Base-by-base conservation (phyloP, 2,113 vertebrate genomes). In the Acrocephalus arundinaceus region DNA sequence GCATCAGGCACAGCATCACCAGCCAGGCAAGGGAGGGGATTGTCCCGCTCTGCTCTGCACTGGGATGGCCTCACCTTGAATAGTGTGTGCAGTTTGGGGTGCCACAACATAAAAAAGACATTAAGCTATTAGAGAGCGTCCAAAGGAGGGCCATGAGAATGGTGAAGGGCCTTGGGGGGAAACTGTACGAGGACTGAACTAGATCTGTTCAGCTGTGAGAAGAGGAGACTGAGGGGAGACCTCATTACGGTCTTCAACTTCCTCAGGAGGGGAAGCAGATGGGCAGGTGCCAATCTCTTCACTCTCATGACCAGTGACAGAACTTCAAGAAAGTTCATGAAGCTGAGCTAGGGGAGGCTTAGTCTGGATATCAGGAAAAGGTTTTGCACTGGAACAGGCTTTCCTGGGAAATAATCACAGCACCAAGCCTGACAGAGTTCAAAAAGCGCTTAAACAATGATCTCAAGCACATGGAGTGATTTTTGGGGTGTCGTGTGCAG, bases 51-150 rank as follows among this genome's bases (percentile, higher is more conserved):
- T 74, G 22, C 77, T 81, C 33, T 74, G 37, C 0, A 0, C 27
- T 74, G 54, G 9, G 19, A 13, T 0, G 0, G 11, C 28, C 39
- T 67, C 52, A 52, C 13, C 27, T 45, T 1, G 0, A 16, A 2
- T 28, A 1, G 0, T 66, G 45, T 0, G 17, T 1, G 10, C 31
- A 51, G 37, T 20, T 67, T 24, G 9, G 43, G 27, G 6, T 20
- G 21, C 23, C 24, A 30, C 24, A 75, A 54, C 22, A 15, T 54
- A 54, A n/a, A 39, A 74, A 39, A 67, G 23, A 41, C 7, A 30
- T 45, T n/a, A 12, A 46, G 17, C 9, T 39, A 6, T n/a, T 61
- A 33, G 49, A 25, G 16, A 55, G 23, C 10, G 11, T 82, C 54
- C 70, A 46, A 46, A 46, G 19, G 39, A 67, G 16, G 28, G 7